Percentiles rank a stretch among this genome's conserved stretches.
These are phyloP conservation scores for Brenthis daphne DNA, from an alignment of 2,888 invertebrate species.

Conservation along the genomic window DNA sequence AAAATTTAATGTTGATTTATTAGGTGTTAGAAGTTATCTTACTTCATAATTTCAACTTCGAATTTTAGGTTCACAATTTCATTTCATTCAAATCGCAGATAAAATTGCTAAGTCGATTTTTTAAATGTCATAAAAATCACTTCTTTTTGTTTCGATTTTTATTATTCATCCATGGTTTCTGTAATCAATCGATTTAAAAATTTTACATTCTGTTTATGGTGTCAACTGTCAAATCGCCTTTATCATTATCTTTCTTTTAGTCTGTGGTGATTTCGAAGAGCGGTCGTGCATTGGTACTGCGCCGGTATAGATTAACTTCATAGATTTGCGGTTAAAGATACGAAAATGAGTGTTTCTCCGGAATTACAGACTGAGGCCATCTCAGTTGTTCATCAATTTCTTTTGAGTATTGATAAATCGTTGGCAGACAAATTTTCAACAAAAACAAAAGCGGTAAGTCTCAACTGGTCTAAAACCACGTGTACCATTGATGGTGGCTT, in stretches of 20 bases:
- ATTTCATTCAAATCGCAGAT: too few species aligned
- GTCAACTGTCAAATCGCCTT: background rate
- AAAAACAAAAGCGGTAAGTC: slow-evolving; percentile 89
- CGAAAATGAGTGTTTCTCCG: slow-evolving; percentile 60
- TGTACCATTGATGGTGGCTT: slow-evolving; percentile 47
- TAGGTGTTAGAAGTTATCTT: too few species aligned
- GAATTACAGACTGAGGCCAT: slow-evolving; percentile 59
- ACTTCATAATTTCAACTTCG: too few species aligned
- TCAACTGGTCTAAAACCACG: slow-evolving; percentile 54
- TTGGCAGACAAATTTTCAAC: slow-evolving; percentile 86
- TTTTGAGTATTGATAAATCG: slow-evolving; percentile 84
- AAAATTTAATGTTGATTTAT: too few species aligned
- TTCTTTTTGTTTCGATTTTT: too few species aligned
- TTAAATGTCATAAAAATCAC: too few species aligned
- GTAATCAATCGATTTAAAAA: background rate
- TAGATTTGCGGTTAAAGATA: slow-evolving; percentile 15
- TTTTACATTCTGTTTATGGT: background rate
- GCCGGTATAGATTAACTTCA: slow-evolving; percentile 18
- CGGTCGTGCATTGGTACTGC: slow-evolving; percentile 15
- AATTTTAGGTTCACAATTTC: too few species aligned
- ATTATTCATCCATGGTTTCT: too few species aligned
- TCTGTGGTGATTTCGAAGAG: slow-evolving; percentile 29
- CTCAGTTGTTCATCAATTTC: slow-evolving; percentile 85
- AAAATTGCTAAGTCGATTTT: too few species aligned
- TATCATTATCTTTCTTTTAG: slow-evolving; percentile 24